phyloP scores from a whole-genome alignment of 2,797 vertebrate genomes.

The Neoniphon sammara region DNA sequence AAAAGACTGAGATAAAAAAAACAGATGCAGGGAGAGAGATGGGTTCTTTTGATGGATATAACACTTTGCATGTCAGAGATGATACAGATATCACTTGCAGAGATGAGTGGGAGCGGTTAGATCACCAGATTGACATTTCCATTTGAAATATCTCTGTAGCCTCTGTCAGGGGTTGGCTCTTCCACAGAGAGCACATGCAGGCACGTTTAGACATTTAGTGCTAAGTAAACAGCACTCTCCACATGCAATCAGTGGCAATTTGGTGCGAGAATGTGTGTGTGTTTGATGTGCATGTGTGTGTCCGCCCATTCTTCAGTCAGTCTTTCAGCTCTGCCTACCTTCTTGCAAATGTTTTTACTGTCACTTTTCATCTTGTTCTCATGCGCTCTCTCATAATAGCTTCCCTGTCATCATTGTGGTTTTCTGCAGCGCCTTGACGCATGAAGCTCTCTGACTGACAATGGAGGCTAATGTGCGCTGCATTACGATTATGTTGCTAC shows the following conservation, averaged over 20 bases:
- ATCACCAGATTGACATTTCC: constrained; percentile 68
- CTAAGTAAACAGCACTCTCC: constrained; percentile 58
- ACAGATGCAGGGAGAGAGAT: constrained; percentile 4
- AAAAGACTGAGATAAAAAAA: neutral
- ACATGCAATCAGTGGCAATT: constrained; percentile 60
- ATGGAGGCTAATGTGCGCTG: constrained; percentile 67
- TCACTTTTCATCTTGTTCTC: constrained; percentile 57
- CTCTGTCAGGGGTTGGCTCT: constrained; percentile 39
- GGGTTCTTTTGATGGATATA: constrained; percentile 9
- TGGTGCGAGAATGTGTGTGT: constrained; percentile 40
- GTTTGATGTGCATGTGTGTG: constrained; percentile 15
- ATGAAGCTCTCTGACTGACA: constrained; percentile 65
- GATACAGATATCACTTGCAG: constrained; percentile 31
- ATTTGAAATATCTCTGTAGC: constrained; percentile 45
- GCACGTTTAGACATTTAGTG: constrained; percentile 52
- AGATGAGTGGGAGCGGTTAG: constrained; percentile 54
- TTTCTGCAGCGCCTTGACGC: constrained; percentile 69
- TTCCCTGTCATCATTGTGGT: constrained; percentile 73
- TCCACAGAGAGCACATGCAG: constrained; percentile 26
- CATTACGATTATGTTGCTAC: constrained; percentile 71
- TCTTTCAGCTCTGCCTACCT: constrained; percentile 44
- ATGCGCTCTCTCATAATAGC: constrained; percentile 65
- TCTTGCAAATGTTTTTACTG: constrained; percentile 45
- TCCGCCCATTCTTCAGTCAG: constrained; percentile 36
- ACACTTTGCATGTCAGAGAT: constrained; percentile 35